These are phyloP conservation scores for Drosophila heteroneura DNA, from an alignment of 2,888 invertebrate species.

Conservation along the genomic window DNA sequence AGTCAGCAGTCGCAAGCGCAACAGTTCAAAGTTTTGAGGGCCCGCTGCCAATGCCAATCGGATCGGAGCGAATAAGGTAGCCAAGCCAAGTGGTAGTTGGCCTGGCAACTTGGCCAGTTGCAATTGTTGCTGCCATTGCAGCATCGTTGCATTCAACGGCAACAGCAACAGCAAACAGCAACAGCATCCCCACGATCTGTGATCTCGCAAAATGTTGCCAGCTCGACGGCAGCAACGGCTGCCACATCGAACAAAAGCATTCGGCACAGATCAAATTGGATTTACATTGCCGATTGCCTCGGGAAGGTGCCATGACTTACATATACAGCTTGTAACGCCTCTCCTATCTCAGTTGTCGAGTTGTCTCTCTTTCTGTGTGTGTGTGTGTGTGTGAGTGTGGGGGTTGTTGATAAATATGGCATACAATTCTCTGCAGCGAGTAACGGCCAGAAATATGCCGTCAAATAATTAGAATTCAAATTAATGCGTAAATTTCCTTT, in stretches of 20 bases:
- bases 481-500: constrained; percentile 9
- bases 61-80: constrained; percentile 63
- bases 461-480: constrained; percentile 7
- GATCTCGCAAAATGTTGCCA: constrained; percentile 68
- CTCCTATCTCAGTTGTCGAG: constrained; percentile 7
- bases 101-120: constrained; percentile 33
- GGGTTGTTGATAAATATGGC: not conserved
- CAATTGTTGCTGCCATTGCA: constrained; percentile 39
- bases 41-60: constrained; percentile 76
- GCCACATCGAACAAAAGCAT: constrained; percentile 76
- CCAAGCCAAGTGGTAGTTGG: constrained; percentile 35
- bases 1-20: constrained; percentile 81
- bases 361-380: not conserved
- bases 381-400: not conserved
- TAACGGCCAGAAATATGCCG: not conserved
- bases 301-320: constrained; percentile 29
- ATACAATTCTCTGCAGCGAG: too few relatives aligned
- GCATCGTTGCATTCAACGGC: constrained; percentile 10
- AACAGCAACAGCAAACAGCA: constrained; percentile 26
- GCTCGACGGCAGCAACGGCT: constrained; percentile 49
- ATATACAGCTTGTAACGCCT: constrained; percentile 33
- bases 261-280: constrained; percentile 82
- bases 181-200: constrained; percentile 48
- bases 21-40: constrained; percentile 83
- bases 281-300: constrained; percentile 64